phyloP scores from a whole-genome alignment of 2,797 vertebrate species.

The Gallinago stenura region DNA sequence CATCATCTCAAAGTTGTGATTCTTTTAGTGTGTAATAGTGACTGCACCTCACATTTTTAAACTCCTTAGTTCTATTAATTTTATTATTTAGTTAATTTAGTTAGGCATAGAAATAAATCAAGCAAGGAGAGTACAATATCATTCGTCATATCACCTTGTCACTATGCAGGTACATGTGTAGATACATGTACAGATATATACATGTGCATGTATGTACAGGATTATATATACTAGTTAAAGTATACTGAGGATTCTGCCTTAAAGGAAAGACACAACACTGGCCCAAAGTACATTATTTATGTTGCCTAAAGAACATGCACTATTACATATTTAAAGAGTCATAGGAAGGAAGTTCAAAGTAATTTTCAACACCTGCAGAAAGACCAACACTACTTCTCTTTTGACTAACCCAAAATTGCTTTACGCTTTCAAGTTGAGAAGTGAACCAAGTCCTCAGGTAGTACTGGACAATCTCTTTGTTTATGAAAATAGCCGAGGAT shows the following conservation, averaged over 20 bases:
- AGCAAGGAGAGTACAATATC: neutral
- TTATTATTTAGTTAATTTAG: neutral
- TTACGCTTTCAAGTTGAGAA: neutral
- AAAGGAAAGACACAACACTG: neutral
- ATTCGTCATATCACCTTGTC: neutral
- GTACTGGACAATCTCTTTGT: neutral
- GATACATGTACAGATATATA: neutral
- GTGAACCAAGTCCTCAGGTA: neutral
- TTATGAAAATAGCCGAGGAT: neutral
- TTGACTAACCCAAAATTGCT: neutral
- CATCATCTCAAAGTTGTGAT: neutral
- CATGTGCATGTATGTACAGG: neutral
- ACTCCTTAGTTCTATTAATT: neutral
- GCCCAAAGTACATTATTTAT: neutral
- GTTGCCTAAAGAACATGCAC: neutral
- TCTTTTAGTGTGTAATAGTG: neutral
- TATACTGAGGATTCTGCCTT: neutral
- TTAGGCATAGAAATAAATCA: neutral
- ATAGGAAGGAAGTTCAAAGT: neutral
- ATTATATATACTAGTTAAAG: neutral
- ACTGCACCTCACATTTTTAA: neutral
- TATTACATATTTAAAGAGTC: neutral
- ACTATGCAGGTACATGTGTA: neutral
- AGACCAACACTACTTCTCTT: neutral
- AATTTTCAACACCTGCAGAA: neutral